Conservation (phyloP, 2,888 invertebrate species). For the Lycaena phlaeas region DNA sequence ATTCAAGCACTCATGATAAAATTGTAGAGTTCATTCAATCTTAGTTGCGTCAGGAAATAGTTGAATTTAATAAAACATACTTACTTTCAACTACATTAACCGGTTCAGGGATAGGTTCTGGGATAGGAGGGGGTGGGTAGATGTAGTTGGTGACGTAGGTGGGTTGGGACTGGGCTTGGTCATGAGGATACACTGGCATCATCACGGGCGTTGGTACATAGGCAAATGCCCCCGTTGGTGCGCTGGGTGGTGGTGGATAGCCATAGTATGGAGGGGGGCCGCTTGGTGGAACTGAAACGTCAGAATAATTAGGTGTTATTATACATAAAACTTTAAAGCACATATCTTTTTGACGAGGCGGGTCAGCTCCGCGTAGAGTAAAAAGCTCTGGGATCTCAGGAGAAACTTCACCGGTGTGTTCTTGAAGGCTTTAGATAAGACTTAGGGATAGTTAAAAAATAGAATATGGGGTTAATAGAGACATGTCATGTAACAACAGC, state of each 20-base stretch:
- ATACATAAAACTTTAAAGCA: not conserved
- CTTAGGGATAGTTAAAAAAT: no score
- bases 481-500: no score
- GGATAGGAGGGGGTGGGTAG: slow-evolving; percentile 32
- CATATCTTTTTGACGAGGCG: no score
- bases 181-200: slow-evolving; percentile 41
- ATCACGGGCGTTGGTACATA: slow-evolving; percentile 50
- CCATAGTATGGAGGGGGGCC: slow-evolving; percentile 30
- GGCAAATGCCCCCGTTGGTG: slow-evolving; percentile 29
- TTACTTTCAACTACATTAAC: slow-evolving; percentile 29
- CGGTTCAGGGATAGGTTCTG: slow-evolving; percentile 26
- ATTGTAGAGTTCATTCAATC: no score
- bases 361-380: no score
- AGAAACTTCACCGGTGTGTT: no score
- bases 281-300: slow-evolving; percentile 33
- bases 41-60: no score
- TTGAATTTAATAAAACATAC: no score
- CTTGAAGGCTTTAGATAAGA: no score
- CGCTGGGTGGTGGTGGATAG: slow-evolving; percentile 27
- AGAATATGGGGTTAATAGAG: no score
- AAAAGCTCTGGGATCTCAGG: no score
- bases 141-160: slow-evolving; percentile 49
- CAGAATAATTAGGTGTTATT: not conserved
- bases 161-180: slow-evolving; percentile 26
- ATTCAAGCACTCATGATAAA: no score